These are phyloP conservation scores for Tethea ocularis DNA, from an alignment of 2,888 invertebrate species.

Conservation along the genomic window DNA sequence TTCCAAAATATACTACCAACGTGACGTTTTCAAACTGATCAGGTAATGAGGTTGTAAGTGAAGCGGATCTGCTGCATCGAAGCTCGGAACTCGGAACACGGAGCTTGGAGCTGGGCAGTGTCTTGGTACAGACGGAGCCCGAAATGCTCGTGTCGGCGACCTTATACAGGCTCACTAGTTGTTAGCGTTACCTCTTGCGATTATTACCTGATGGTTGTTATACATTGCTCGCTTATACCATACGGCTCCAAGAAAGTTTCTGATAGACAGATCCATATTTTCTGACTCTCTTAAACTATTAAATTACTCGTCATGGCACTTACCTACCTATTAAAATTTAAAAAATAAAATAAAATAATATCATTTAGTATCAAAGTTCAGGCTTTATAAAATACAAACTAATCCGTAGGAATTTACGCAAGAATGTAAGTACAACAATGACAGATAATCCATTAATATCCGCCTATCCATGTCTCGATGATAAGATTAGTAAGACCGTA, in stretches of 20 bases:
- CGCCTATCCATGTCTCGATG: no score
- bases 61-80: neutral
- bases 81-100: neutral
- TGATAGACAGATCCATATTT: no score
- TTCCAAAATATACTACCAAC: neutral
- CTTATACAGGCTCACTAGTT: constrained; percentile 40
- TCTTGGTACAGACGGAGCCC: constrained; percentile 6
- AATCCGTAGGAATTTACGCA: neutral
- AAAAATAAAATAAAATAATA: no score
- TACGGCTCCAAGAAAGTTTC: no score
- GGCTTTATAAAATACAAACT: no score
- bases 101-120: neutral
- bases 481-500: neutral
- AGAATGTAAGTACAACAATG: neutral
- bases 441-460: neutral
- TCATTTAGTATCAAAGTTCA: no score
- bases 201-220: neutral
- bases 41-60: neutral
- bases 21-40: neutral
- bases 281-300: no score
- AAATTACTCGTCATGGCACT: no score
- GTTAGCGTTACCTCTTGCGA: constrained; percentile 12
- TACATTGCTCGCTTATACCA: constrained; percentile 37
- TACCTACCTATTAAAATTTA: no score
- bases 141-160: constrained; percentile 52